Base-by-base conservation (phyloP, 2,797 vertebrate species). In the Amphiprion clarkii region DNA sequence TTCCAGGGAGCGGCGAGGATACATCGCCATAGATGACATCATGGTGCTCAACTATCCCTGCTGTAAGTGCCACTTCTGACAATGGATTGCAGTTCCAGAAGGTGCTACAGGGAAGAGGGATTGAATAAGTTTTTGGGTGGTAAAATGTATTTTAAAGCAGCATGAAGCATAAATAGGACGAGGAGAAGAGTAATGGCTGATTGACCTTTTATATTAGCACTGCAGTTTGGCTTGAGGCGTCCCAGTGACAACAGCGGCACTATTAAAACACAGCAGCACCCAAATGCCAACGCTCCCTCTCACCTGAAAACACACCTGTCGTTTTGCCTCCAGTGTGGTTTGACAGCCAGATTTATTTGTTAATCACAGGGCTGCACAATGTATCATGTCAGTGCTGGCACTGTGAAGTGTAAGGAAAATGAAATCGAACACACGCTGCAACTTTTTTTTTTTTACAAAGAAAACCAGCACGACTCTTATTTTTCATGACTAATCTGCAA, bases 11-110 rank as follows among this genome's bases (percentile, higher is more conserved):
- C 95, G 84, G 13, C 95, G 92, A 78, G 98, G 98, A 59, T 99
- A 98, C 90, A 95, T 99, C n/a, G 98, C 96, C 61, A 86, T 99
- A 70, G 98, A 99, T 88, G 97, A 99, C 93, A 97, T 99, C 86
- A 91, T 99, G 91, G 94, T 99, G 71, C 93, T 98, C 86, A 99
- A 97, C 91, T 99, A 99, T 75, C 98, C 98, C 0, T 99, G 98
- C 86, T 97, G 98, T 99, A 95, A 98, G 98, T 98, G 80, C 66
- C 81, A 82, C 79, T 87, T 81, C 67, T 83, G 61, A 82, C 76
- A 74, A 82, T 74, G 55, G 72, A 79, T 76, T 74, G 66, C 69
- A 72, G 79, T 86, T 82, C 82, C 65, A 74, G 42, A 73, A 72
- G 53, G 51, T 67, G 71, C 73, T 74, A 31, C 25, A 33, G 67